Percentiles rank a stretch among this genome's conserved stretches.
These are phyloP conservation scores for Nematolebias whitei DNA, from an alignment of 2,113 vertebrate species.

Conservation along the genomic window DNA sequence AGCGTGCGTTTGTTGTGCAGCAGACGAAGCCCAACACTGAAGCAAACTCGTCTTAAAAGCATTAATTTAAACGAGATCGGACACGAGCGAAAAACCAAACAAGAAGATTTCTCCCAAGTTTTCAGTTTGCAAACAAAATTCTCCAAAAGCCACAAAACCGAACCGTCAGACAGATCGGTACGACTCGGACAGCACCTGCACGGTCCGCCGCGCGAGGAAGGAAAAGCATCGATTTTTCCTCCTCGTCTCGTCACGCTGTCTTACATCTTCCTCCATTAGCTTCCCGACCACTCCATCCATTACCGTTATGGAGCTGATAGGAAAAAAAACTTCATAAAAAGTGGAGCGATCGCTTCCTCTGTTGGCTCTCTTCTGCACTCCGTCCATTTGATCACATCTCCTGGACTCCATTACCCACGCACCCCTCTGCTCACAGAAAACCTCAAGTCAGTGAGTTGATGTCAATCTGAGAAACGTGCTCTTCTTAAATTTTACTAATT, in stretches of 20 bases:
- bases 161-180: no score
- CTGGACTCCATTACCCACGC: background rate
- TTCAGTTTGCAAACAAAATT: constrained; percentile 1
- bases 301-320: constrained; percentile 26
- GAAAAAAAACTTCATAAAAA: background rate
- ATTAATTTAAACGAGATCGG: background rate
- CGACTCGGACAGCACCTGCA: background rate
- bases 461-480: no score
- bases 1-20: no score
- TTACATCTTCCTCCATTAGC: constrained; percentile 40
- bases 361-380: background rate
- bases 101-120: constrained; percentile 8
- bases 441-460: no score
- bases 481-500: no score
- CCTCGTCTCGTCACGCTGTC: constrained; percentile 13
- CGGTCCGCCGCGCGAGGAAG: background rate
- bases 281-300: constrained; percentile 45
- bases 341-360: constrained; percentile 19
- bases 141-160: background rate
- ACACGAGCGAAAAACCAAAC: background rate
- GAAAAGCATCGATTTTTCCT: constrained; percentile 39
- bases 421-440: no score
- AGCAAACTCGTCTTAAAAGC: background rate
- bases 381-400: constrained; percentile 13
- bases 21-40: no score